Base-by-base conservation (phyloP, 2,888 invertebrate genomes). In the Sisyra nigra region DNA sequence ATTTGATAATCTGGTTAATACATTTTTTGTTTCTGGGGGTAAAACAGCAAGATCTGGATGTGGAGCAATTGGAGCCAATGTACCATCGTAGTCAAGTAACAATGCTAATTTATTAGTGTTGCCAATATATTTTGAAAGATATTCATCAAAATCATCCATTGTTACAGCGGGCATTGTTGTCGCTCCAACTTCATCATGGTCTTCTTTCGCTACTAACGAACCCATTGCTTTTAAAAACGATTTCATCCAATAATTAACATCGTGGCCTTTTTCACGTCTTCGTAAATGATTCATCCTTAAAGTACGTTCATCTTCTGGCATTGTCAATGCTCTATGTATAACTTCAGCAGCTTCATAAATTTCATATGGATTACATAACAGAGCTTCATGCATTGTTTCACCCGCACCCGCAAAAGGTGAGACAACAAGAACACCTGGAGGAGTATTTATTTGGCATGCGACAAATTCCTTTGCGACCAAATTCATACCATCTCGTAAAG, bases 381-480 rank as follows among this genome's bases (percentile, higher is more conserved):
- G 67, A 2, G 89, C 89, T 58, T 91, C 89, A 62, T 88, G 88
- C 89, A 91, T 89, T 71, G 85, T 88, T 61, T 89, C 88, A 1
- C 88, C 88, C 5, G 91, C 89, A 1, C 91, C 91, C 44, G 91
- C 89, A 57, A 91, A 91, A 0, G 89, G 89, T 0, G 89, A 89
- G 7, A 91, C 79, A 40, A 91, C 83, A 31, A 91, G 63, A 1
- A 91, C 89, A 2, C 91, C 91, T 0, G 83, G 87, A 0, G 83
- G 79, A 17, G 74, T 74, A 54, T 87, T 87, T 30, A 88, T 87
- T 62, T 91, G 88, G 55, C 89, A 89, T 2, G 91, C 91, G 1
- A 89, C 89, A 57, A 87, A 91, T 60, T 91, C 91, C 58, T 91
- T 91, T 6, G 89, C 89, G 0, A 91, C 89, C 42, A 91, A 69